Evolutionary conservation across 37 sponge, comb jelly and placozoan genomes (phyloP), one percentile per base, ranked within the genome.

Genomic region (Chondrilla cf. caribensis): DNA sequence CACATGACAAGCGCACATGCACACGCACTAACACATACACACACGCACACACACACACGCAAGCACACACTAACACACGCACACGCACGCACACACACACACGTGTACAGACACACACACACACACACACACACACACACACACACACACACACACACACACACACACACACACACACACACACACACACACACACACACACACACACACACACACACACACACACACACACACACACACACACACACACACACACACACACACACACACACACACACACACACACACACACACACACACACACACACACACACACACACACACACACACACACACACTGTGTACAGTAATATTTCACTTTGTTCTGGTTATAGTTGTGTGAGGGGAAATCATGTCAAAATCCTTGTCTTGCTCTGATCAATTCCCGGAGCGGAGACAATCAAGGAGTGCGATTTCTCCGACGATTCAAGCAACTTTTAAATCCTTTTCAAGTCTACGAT

Each of bases 381-480:
- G 60, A 83, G 57, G 82, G 86, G 73, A 75, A 82, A 39, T 38
- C 70, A 28, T 75, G 82, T 43, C 86, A 83, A 70, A 90, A 83
- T 86, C 98, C 98, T 31, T 84, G 96, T 77, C 81, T 97, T 79
- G 95, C 89, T 1, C 86, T 90, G 21, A 92, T 97, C 58, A 97
- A 97, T 81, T 97, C 98, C 21, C 93, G 91, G 54, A 95, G 96
- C 59, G 98, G 98, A 5, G 94, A 97, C 75, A 95, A 93, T 38
- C 91, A 90, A 81, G 98, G 98, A 15, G 96, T 97, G 25, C 85
- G 84, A 84, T 97, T 97, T 62, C 39, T 97, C 39, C 82, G 98
- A 24, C 79, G 83, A 54, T 83, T 97, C 60, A 93, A 93, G 77
- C 90, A 88, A 55, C 89, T 95, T 84, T 65, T 97, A 51, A 97